Evolutionary conservation across 2,888 invertebrate genomes (phyloP), one percentile per base, ranked within the genome.

Genomic region (Hecatera dysodea): DNA sequence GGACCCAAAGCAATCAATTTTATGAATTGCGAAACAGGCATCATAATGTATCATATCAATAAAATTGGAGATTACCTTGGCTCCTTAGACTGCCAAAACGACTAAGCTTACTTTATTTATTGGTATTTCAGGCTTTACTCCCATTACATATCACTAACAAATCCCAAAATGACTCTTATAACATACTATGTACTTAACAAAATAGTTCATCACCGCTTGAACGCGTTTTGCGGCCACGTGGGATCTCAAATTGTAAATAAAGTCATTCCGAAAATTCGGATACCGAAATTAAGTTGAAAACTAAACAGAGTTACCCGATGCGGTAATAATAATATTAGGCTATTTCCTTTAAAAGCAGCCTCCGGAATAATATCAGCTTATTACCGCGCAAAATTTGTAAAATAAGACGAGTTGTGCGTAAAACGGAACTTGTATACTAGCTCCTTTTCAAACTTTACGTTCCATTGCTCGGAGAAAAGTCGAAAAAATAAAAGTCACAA

Each of bases 351-450:
- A 71, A 75, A 80, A 76, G 74, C 82, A 81, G 60, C 72, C 67
- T 55, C 67, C 60, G 79, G 83, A 87, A 85, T 87, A 86, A 89
- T 87, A 88, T 84, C 80, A 74, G 86, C 80, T 88, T 89, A 87
- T 88, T 86, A 86, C 77, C 73, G 81, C 80, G 87, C 85, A 87
- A 89, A 88, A 90, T 89, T 88, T 87, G 84, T 80, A 82, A 78
- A 87, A 84, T 79, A 83, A 86, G 81, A 80, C 74, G 80, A 84
- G 78, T 80, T 75, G 75, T 56, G 82, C 86, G 86, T 89, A 70
- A 86, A 89, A 87, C 82, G 80, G 67, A 86, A 83, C 83, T 75
- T 83, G 78, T 73, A 64, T 77, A 72, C 63, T 74, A 46, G 56
- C 67, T 73, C 75, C 78, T 84, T 82, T 86, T 66, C 73, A 81